Evolutionary conservation across 2,113 vertebrate genomes (phyloP).

Genomic region (Rhineura floridana): DNA sequence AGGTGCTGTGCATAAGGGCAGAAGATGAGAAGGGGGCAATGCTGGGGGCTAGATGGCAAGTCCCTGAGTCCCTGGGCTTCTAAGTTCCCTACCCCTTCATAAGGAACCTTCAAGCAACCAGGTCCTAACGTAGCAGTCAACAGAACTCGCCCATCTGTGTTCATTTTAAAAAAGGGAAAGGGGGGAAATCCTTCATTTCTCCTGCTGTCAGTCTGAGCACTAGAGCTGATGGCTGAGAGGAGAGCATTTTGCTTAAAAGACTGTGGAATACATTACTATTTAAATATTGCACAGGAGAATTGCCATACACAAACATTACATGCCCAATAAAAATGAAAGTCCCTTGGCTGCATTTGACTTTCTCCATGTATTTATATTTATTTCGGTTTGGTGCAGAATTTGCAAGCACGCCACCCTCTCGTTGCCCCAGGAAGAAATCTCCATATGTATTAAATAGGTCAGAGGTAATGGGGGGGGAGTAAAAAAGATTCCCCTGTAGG

Average conservation of each 20-base stretch:
- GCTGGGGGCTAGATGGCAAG: not conserved
- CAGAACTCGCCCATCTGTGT: not conserved
- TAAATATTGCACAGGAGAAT: not conserved
- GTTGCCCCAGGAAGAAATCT: not conserved
- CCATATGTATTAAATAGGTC: not conserved
- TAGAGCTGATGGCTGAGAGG: not conserved
- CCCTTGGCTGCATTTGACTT: conserved; percentile 12
- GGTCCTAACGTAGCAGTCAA: not conserved
- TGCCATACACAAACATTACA: accelerated
- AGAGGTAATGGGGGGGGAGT: not conserved
- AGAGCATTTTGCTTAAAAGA: not conserved
- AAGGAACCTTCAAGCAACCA: not conserved
- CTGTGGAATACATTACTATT: not conserved
- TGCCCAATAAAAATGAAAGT: not conserved
- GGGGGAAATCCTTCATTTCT: conserved; percentile 7
- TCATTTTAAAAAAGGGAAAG: too few relatives aligned
- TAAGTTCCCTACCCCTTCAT: not conserved
- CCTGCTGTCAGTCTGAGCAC: conserved; percentile 3
- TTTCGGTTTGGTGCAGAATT: not conserved
- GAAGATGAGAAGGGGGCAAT: not conserved
- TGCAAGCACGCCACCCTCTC: not conserved
- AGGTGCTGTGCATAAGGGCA: not conserved
- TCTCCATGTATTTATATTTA: not conserved
- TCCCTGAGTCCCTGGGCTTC: not conserved
- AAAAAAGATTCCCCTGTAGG: accelerated